Conservation (phyloP, 1,140 invertebrate species). For the Mylabris phalerata region DNA sequence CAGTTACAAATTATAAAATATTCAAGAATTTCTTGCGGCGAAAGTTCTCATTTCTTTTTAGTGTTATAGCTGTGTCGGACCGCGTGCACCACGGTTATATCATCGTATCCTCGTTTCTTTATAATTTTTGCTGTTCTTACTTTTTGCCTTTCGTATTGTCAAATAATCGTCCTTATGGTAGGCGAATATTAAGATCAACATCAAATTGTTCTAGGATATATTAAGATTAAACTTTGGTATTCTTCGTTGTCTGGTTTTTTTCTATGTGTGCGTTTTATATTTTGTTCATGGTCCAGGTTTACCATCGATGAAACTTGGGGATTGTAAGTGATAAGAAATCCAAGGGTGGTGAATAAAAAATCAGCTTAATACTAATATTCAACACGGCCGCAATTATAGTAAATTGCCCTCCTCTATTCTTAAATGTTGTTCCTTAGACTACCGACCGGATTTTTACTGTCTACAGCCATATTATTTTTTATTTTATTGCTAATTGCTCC, state of each 20-base stretch:
- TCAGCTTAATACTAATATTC: slow-evolving; percentile 44
- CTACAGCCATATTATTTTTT: slow-evolving; percentile 35
- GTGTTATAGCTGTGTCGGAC: slow-evolving; percentile 30
- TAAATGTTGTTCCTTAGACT: not conserved
- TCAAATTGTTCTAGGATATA: not conserved
- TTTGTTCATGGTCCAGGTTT: too few relatives aligned
- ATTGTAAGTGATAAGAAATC: slow-evolving; percentile 33
- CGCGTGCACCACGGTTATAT: too few relatives aligned
- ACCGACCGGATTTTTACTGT: slow-evolving; percentile 31
- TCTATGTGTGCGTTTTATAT: slow-evolving; percentile 2
- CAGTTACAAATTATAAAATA: slow-evolving; percentile 42
- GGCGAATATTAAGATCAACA: slow-evolving; percentile 16
- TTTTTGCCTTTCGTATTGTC: slow-evolving; percentile 28
- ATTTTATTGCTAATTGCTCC: slow-evolving; percentile 40
- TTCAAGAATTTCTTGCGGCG: slow-evolving; percentile 37
- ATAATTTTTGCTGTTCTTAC: slow-evolving; percentile 8
- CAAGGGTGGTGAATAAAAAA: slow-evolving; percentile 43
- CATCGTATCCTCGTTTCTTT: too few relatives aligned
- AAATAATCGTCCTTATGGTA: slow-evolving; percentile 18
- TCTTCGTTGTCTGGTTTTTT: slow-evolving; percentile 35
- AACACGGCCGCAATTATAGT: slow-evolving; percentile 38
- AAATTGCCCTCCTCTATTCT: slow-evolving; percentile 22
- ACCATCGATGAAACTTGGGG: too few relatives aligned
- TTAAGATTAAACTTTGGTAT: slow-evolving; percentile 19
- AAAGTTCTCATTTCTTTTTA: slow-evolving; percentile 38